phyloP scores from a whole-genome alignment of 2,113 vertebrate species.

The Tichodroma muraria region DNA sequence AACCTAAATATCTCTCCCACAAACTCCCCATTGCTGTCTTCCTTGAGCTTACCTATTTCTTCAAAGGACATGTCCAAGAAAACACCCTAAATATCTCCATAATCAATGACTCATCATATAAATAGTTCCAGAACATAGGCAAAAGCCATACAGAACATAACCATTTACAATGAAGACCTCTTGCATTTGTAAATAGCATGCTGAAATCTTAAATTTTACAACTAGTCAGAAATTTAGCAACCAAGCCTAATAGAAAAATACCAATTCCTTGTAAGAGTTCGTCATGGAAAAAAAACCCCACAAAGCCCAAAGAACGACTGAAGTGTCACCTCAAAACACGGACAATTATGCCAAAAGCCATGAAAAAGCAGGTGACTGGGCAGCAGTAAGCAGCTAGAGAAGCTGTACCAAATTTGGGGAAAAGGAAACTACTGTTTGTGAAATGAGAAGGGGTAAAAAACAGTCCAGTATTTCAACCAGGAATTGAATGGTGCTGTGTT shows the following conservation, averaged over 20 bases:
- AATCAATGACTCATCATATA: not conserved
- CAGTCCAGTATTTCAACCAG: not conserved
- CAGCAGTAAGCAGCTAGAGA: not conserved
- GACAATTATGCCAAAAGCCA: not conserved
- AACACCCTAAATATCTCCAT: not conserved
- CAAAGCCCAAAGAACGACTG: not conserved
- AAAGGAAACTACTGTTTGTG: not conserved
- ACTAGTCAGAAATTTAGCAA: not conserved
- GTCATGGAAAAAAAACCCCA: not conserved
- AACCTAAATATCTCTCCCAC: not conserved
- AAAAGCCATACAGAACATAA: not conserved
- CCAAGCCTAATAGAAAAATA: not conserved
- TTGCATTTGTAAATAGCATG: not conserved
- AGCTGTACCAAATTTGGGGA: not conserved
- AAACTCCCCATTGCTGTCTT: not conserved
- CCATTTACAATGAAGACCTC: not conserved
- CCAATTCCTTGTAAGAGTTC: not conserved
- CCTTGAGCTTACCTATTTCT: not conserved
- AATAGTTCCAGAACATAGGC: conserved; percentile 15
- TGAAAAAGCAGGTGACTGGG: not conserved
- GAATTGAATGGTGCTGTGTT: not conserved
- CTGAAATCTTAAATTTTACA: not conserved
- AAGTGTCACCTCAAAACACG: not conserved
- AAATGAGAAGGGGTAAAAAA: not conserved
- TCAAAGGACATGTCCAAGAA: not conserved